Conservation (phyloP, 1,140 invertebrate species). For the Bacillus rossius region DNA sequence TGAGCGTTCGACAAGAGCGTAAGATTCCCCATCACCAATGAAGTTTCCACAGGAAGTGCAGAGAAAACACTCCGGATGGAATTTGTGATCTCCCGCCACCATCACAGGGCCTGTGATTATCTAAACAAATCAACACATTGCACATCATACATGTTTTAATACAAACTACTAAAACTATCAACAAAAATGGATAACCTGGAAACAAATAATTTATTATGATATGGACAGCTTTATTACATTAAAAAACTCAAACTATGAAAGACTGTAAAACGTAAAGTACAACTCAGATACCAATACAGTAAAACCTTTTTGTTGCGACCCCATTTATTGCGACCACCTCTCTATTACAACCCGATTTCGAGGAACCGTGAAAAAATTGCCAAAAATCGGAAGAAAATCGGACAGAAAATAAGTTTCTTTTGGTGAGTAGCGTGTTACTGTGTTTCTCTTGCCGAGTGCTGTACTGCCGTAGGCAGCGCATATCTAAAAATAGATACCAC, state of each 20-base stretch:
- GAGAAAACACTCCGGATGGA: constrained; percentile 93
- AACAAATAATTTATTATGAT: not conserved
- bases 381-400: too few relatives aligned
- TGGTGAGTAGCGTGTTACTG: too few relatives aligned
- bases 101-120: constrained; percentile 89
- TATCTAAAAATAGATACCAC: too few relatives aligned
- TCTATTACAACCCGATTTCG: too few relatives aligned
- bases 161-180: not conserved
- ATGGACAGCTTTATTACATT: not conserved
- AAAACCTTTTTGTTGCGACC: too few relatives aligned
- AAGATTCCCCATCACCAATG: constrained; percentile 89
- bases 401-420: too few relatives aligned
- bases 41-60: constrained; percentile 75
- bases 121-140: constrained; percentile 35
- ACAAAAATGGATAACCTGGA: not conserved
- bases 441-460: too few relatives aligned
- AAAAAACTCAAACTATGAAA: not conserved
- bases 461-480: too few relatives aligned
- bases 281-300: too few relatives aligned
- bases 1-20: constrained; percentile 82
- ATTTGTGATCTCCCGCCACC: constrained; percentile 90
- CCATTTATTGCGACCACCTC: too few relatives aligned
- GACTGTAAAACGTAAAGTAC: too few relatives aligned
- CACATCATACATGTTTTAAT: not conserved
- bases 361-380: too few relatives aligned